Percentiles rank a stretch among this genome's conserved stretches.
Conservation (phyloP, 2,888 invertebrate species). For the Temnothorax rugatulus region DNA sequence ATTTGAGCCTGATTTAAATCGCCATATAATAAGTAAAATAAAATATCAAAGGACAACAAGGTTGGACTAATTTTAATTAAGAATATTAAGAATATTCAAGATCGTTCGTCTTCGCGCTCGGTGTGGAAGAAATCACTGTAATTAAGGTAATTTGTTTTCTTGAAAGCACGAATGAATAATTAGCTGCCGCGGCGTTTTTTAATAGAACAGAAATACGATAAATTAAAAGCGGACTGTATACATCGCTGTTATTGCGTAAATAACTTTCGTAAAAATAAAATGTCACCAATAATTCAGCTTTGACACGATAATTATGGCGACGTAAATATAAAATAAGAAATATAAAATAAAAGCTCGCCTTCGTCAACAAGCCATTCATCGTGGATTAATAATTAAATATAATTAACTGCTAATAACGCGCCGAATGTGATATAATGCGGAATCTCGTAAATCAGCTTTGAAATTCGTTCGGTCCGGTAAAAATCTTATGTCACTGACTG, state of each 20-base stretch:
- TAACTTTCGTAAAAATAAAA: conserved; percentile 29
- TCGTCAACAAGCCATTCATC: conserved; percentile 13
- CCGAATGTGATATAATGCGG: conserved; percentile 50
- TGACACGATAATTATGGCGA: neutral
- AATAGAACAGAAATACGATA: neutral
- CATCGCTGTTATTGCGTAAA: neutral
- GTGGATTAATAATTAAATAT: conserved; percentile 33
- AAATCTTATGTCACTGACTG: conserved; percentile 72
- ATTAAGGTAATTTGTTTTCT: conserved; percentile 53
- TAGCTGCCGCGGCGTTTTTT: conserved; percentile 23
- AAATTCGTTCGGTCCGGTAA: conserved; percentile 60
- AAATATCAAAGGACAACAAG: conserved; percentile 19
- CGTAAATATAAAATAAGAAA: neutral
- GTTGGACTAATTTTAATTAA: conserved; percentile 48
- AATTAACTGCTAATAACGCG: conserved; percentile 62
- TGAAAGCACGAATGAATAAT: conserved; percentile 37
- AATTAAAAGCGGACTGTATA: conserved; percentile 1
- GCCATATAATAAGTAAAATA: conserved; percentile 27
- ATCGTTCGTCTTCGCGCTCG: conserved; percentile 1
- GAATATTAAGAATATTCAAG: conserved; percentile 46
- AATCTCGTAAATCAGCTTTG: conserved; percentile 71
- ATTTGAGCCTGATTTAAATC: neutral
- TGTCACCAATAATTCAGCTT: neutral
- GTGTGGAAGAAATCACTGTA: conserved; percentile 30
- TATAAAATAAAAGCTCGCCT: neutral